A percentile compares a stretch with the other conserved stretches of the same genome.
These are phyloP conservation scores for Centruroides sculpturatus DNA, from an alignment of 1,140 invertebrate species.

Conservation along the genomic window DNA sequence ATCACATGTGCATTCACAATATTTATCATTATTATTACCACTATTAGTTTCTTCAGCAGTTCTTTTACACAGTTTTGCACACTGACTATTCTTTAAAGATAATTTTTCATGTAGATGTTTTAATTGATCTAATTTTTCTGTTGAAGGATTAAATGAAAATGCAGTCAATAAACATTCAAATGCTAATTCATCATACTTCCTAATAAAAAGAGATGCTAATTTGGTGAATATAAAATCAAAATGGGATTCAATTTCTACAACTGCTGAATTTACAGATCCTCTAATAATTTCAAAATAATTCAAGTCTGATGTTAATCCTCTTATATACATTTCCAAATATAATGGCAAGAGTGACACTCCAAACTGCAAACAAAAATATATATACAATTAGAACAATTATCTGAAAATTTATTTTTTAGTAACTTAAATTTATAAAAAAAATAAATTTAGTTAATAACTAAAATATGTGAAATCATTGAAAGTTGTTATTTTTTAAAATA, in stretches of 20 bases:
- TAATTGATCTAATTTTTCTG: constrained; percentile 4
- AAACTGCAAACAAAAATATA: constrained; percentile 5
- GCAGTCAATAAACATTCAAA: constrained; percentile 11
- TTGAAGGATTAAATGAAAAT: constrained; percentile 8
- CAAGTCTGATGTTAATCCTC: constrained; percentile 11
- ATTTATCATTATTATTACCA: too few species aligned
- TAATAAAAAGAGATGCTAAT: constrained; percentile 5
- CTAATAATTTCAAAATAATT: constrained; percentile 11
- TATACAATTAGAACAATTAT: too few species aligned
- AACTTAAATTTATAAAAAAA: too few species aligned
- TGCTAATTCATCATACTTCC: constrained; percentile 8
- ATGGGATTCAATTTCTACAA: constrained; percentile 11
- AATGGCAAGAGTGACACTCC: constrained; percentile 7
- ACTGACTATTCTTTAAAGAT: too few species aligned
- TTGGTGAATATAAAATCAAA: constrained; percentile 12
- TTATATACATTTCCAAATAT: constrained; percentile 11
- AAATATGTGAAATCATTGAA: too few species aligned
- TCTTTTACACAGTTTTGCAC: too few species aligned
- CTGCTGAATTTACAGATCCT: constrained; percentile 5
- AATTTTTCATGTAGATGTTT: too few species aligned
- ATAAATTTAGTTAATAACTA: too few species aligned
- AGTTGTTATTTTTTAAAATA: too few species aligned
- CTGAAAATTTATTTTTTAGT: too few species aligned
- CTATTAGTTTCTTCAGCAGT: too few species aligned
- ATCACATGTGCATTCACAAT: too few species aligned